phyloP scores from a whole-genome alignment of 2,888 invertebrate species.

The Hylaea fasciaria region DNA sequence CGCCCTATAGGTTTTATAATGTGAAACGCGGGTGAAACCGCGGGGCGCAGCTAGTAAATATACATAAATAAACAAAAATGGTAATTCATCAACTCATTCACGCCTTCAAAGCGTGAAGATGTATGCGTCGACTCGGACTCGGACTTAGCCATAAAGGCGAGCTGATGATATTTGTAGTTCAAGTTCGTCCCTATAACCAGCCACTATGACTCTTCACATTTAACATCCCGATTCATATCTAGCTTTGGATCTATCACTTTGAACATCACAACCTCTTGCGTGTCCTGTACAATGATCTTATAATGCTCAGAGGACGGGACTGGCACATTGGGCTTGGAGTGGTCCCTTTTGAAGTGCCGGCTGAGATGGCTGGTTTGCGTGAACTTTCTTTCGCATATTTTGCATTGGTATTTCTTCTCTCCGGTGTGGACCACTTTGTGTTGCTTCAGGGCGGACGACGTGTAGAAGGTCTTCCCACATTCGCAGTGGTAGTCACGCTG shows the following conservation, averaged over 20 bases:
- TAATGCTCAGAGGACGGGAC: constrained; percentile 67
- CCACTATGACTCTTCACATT: constrained; percentile 58
- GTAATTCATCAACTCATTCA: too few relatives aligned
- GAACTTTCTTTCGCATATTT: constrained; percentile 76
- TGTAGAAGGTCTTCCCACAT: constrained; percentile 79
- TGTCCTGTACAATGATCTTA: constrained; percentile 57
- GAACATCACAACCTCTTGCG: constrained; percentile 43
- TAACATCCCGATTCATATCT: constrained; percentile 40
- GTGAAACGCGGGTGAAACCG: too few relatives aligned
- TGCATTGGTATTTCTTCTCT: constrained; percentile 77
- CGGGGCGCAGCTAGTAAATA: too few relatives aligned
- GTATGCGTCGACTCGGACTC: too few relatives aligned
- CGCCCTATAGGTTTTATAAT: too few relatives aligned
- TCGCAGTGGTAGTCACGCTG: constrained; percentile 77
- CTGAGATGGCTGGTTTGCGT: constrained; percentile 76
- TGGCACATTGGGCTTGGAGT: constrained; percentile 68
- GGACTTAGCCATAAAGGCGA: too few relatives aligned
- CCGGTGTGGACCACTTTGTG: constrained; percentile 78
- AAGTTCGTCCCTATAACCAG: too few relatives aligned
- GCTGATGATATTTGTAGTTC: too few relatives aligned
- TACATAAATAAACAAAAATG: too few relatives aligned
- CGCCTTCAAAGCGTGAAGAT: too few relatives aligned
- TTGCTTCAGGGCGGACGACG: constrained; percentile 75
- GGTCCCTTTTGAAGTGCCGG: constrained; percentile 75
- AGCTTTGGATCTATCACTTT: constrained; percentile 46